Conservation (phyloP, 2,888 invertebrate genomes). For the Sthenelais limicola region DNA sequence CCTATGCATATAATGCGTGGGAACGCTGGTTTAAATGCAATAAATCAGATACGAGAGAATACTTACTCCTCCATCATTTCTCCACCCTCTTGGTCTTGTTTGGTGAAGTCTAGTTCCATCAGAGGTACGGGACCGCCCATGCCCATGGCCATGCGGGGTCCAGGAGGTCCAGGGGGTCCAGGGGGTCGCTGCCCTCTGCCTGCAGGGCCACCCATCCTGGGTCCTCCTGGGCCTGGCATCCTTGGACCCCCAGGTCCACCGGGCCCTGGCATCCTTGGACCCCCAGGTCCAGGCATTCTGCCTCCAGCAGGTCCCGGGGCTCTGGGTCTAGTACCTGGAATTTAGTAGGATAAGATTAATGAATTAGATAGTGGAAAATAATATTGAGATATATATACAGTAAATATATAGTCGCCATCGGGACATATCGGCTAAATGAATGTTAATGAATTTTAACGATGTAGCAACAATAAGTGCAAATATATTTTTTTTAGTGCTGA, state of each 20-base stretch:
- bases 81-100: neutral
- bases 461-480: too few relatives aligned
- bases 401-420: too few relatives aligned
- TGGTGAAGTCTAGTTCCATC: neutral
- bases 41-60: too few relatives aligned
- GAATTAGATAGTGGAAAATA: too few relatives aligned
- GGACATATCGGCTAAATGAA: too few relatives aligned
- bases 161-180: neutral
- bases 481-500: too few relatives aligned
- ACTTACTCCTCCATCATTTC: too few relatives aligned
- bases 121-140: conserved; percentile 13
- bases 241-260: conserved; percentile 43
- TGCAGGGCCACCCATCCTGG: conserved; percentile 10
- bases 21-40: too few relatives aligned
- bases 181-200: neutral
- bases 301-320: conserved; percentile 23
- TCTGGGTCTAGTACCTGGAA: conserved; percentile 6
- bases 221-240: conserved; percentile 28
- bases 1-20: too few relatives aligned
- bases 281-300: conserved; percentile 38
- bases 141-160: neutral
- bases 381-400: too few relatives aligned
- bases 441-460: too few relatives aligned
- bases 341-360: too few relatives aligned
- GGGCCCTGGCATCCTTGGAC: conserved; percentile 44